phyloP scores from a whole-genome alignment of 2,113 vertebrate genomes.

The Polypterus bichir region DNA sequence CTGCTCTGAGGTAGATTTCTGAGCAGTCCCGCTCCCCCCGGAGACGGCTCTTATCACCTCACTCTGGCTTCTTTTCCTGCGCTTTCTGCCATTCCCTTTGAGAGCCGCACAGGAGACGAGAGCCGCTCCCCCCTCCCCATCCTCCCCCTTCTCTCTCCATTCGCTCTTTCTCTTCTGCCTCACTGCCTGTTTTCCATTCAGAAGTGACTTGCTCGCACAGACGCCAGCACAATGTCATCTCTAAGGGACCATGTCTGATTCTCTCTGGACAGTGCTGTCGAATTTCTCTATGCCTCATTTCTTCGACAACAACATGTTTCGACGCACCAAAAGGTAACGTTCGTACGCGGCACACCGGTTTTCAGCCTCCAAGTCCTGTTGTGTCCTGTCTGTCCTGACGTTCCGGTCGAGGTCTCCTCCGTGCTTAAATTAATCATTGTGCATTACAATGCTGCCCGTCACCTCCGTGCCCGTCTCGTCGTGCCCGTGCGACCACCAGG shows the following conservation, averaged over 20 bases:
- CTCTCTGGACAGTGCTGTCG: conserved; percentile 41
- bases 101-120: not conserved
- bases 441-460: not conserved
- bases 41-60: not conserved
- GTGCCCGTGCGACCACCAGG: not conserved
- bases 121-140: not conserved
- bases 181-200: conserved; percentile 7
- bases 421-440: not conserved
- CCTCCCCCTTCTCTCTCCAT: conserved; percentile 2
- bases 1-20: not conserved
- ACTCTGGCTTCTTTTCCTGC: not conserved
- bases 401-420: not conserved
- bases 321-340: conserved; percentile 62
- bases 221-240: conserved; percentile 29
- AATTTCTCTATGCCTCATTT: conserved; percentile 35
- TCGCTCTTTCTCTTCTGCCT: conserved; percentile 3
- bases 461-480: not conserved
- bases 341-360: no score
- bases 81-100: not conserved
- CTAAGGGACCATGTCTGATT: conserved; percentile 26
- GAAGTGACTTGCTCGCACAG: not conserved
- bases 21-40: no score
- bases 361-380: not conserved
- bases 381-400: not conserved
- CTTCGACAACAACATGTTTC: conserved; percentile 55